Evolutionary conservation across 2,113 vertebrate species (phyloP).

Genomic region (Acanthisitta chloris): DNA sequence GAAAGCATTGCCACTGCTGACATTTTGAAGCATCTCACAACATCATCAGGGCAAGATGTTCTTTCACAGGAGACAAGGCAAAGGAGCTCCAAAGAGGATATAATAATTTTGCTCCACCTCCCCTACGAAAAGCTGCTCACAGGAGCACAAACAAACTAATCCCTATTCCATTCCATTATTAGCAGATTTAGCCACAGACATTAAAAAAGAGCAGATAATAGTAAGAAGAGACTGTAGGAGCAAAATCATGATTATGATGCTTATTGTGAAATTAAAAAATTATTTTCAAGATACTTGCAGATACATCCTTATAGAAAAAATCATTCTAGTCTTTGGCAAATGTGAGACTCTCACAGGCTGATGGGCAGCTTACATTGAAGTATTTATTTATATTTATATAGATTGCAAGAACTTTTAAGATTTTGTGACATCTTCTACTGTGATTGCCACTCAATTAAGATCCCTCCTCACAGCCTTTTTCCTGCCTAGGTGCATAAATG

Average conservation of each 20-base stretch:
- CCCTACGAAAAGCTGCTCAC: background rate
- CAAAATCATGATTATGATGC: background rate
- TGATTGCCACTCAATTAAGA: background rate
- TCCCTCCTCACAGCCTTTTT: background rate
- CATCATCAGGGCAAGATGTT: background rate
- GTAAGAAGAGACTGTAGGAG: background rate
- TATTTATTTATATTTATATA: background rate
- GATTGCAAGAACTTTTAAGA: background rate
- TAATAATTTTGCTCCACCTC: background rate
- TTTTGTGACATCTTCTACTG: background rate
- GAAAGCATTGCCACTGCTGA: background rate
- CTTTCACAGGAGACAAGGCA: background rate
- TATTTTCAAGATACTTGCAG: background rate
- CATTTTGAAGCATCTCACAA: background rate
- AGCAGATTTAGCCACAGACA: constrained; percentile 17
- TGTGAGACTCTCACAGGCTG: background rate
- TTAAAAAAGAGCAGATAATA: background rate
- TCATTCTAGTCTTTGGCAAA: background rate
- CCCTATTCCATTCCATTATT: background rate
- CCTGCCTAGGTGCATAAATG: background rate
- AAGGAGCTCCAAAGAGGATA: background rate
- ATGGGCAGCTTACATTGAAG: background rate
- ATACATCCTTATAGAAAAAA: background rate
- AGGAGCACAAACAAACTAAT: constrained; percentile 30
- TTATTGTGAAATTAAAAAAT: background rate